phyloP scores from a whole-genome alignment of 1,140 invertebrate species.

The Drosophila lowei region DNA sequence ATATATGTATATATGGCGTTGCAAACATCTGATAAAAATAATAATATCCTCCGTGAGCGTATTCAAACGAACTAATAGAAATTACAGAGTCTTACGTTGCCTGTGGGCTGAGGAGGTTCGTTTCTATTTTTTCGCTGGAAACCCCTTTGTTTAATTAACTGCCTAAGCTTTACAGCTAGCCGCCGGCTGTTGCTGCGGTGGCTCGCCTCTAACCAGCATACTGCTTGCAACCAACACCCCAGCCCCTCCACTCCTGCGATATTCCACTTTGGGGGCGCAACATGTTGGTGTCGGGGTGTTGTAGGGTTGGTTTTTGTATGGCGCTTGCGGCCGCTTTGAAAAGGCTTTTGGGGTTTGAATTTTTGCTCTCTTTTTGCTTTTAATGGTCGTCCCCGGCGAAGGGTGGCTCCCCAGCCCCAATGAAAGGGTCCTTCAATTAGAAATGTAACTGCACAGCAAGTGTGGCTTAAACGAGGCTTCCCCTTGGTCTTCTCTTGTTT shows the following conservation, averaged over 20 bases:
- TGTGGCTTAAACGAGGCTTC: constrained; percentile 12
- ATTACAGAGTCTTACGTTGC: constrained; percentile 4
- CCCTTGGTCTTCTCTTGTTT: neutral
- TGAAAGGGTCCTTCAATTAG: constrained; percentile 26
- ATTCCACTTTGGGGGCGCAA: constrained; percentile 33
- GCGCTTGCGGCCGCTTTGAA: constrained; percentile 37
- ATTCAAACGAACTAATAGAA: neutral
- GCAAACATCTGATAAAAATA: too few species aligned
- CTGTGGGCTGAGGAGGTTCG: neutral
- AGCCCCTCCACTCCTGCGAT: too few species aligned
- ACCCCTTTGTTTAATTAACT: constrained; percentile 27
- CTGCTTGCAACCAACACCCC: neutral
- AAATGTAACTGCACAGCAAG: constrained; percentile 36
- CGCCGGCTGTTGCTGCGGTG: constrained; percentile 4
- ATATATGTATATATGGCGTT: too few species aligned
- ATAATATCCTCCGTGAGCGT: too few species aligned
- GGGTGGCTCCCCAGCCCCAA: neutral
- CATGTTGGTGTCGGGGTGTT: constrained; percentile 38
- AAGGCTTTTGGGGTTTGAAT: constrained; percentile 14
- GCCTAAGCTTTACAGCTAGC: constrained; percentile 7
- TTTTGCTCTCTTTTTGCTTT: constrained; percentile 8
- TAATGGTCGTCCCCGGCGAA: constrained; percentile 12
- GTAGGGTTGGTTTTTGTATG: constrained; percentile 12
- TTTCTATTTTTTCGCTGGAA: neutral
- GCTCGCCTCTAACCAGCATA: neutral